Evolutionary conservation across 2,797 vertebrate species (phyloP).

Genomic region (Cirrhinus mrigala): DNA sequence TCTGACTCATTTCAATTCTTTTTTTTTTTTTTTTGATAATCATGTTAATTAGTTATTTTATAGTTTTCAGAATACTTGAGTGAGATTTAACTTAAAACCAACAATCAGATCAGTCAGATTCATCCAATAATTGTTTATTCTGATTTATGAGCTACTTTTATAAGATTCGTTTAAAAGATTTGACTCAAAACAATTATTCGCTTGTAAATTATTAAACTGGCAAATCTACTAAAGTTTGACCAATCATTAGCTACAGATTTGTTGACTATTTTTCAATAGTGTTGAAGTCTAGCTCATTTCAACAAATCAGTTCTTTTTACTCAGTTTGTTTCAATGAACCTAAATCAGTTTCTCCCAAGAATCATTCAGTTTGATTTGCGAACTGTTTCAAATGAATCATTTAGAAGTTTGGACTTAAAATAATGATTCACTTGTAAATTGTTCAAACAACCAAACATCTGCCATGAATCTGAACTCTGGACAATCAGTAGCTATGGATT

Average conservation of each 20-base stretch:
- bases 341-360: not conserved
- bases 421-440: no score
- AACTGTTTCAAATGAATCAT: not conserved
- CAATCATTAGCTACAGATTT: not conserved
- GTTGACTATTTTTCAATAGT: no score
- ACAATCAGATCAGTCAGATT: not conserved
- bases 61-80: not conserved
- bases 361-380: not conserved
- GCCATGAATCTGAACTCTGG: constrained; percentile 1
- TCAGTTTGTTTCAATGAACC: no score
- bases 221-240: no score
- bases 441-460: not conserved
- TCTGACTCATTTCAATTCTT: not conserved
- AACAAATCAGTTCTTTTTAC: not conserved
- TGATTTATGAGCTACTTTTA: not conserved
- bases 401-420: no score
- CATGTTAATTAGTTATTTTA: not conserved
- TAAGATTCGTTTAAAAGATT: not conserved
- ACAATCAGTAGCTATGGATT: not conserved
- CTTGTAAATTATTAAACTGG: no score
- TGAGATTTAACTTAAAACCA: not conserved
- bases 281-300: no score
- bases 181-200: not conserved
- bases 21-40: not conserved
- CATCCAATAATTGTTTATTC: not conserved